Evolutionary conservation across 2,113 vertebrate species (phyloP).

Genomic region (Oxyruncus cristatus): DNA sequence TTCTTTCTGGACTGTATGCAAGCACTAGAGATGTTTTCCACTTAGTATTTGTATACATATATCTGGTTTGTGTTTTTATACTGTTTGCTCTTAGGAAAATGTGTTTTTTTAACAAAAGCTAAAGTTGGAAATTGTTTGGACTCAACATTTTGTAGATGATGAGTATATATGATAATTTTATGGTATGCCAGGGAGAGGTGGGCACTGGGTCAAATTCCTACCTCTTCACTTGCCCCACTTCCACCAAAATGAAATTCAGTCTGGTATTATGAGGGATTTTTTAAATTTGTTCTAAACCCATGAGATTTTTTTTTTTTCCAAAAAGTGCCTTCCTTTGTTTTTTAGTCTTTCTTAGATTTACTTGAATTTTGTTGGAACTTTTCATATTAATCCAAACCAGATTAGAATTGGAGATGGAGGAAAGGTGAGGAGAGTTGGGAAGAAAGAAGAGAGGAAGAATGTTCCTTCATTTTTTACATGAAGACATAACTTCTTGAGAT

Average conservation of each 20-base stretch:
- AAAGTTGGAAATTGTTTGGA: background rate
- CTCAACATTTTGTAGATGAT: background rate
- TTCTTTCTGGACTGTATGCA: background rate
- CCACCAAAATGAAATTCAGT: background rate
- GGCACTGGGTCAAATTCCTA: background rate
- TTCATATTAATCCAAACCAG: background rate
- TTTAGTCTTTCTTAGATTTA: background rate
- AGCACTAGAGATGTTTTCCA: background rate
- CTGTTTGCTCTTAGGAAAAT: background rate
- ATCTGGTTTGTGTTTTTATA: no score
- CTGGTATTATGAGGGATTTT: background rate
- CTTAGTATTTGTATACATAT: background rate
- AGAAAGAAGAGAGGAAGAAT: background rate
- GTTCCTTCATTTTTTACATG: background rate
- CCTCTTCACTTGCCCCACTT: background rate
- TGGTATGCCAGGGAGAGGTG: background rate
- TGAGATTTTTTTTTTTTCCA: background rate
- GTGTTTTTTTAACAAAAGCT: background rate
- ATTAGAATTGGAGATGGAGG: background rate
- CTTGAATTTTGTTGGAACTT: background rate
- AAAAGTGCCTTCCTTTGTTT: background rate
- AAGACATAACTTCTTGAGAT: background rate
- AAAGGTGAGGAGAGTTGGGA: background rate
- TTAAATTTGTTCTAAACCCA: background rate
- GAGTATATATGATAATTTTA: background rate